A percentile compares a stretch with the other conserved stretches of the same genome.
Conservation (phyloP, 2,797 vertebrate species). For the Anableps anableps region DNA sequence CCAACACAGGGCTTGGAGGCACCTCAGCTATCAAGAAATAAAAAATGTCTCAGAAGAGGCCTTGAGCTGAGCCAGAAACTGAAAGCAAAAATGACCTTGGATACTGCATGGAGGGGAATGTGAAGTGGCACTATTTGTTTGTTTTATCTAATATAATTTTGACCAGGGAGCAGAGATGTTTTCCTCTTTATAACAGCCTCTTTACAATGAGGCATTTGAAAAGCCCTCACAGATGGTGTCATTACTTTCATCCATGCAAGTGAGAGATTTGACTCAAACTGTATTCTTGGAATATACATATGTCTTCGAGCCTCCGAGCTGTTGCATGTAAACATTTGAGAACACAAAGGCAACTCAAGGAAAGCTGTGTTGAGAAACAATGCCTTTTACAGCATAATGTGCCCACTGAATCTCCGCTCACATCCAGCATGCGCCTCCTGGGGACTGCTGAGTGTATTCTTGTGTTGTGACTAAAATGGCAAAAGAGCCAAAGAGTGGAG, state of each 20-base stretch:
- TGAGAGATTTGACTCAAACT: slow-evolving; percentile 58
- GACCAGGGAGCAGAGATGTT: slow-evolving; percentile 53
- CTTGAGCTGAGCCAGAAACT: slow-evolving; percentile 50
- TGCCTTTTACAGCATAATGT: slow-evolving; percentile 78
- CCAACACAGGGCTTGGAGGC: slow-evolving; percentile 67
- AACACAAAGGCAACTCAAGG: slow-evolving; percentile 79
- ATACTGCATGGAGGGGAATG: slow-evolving; percentile 22
- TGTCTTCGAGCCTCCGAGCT: slow-evolving; percentile 78
- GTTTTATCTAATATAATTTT: slow-evolving; percentile 65
- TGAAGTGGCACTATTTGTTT: slow-evolving; percentile 48
- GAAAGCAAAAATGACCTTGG: slow-evolving; percentile 66
- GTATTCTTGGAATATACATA: slow-evolving; percentile 74
- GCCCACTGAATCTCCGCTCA: slow-evolving; percentile 72
- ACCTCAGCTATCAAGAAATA: slow-evolving; percentile 60
- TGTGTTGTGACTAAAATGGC: slow-evolving; percentile 82
- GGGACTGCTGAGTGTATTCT: slow-evolving; percentile 81
- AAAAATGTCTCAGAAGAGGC: slow-evolving; percentile 58
- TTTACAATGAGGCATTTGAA: slow-evolving; percentile 45
- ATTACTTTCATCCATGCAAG: slow-evolving; percentile 57
- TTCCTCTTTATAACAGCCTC: slow-evolving; percentile 50
- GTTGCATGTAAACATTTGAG: slow-evolving; percentile 85
- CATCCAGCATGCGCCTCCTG: slow-evolving; percentile 78
- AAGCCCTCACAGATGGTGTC: slow-evolving; percentile 57
- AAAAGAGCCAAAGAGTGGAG: slow-evolving; percentile 70
- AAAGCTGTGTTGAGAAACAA: slow-evolving; percentile 77